phyloP scores from a whole-genome alignment of 2,113 vertebrate genomes.

The Dissostichus mawsoni region DNA sequence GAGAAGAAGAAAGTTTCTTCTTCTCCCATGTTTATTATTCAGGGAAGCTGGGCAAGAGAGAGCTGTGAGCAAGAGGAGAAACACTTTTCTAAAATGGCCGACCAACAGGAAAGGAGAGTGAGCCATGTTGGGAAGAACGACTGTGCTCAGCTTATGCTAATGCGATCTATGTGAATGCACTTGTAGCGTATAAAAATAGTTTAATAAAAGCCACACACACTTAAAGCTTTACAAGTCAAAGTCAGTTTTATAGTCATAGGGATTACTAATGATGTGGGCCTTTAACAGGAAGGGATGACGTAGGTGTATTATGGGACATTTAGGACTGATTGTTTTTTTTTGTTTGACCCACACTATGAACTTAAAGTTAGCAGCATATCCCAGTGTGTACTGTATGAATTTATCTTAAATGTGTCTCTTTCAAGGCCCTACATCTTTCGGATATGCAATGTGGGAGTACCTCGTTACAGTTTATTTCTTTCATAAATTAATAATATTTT shows the following conservation, averaged over 20 bases:
- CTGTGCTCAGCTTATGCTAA: not conserved
- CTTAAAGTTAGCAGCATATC: not conserved
- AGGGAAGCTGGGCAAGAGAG: slow-evolving; percentile 21
- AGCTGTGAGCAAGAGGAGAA: slow-evolving; percentile 39
- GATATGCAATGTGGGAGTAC: not conserved
- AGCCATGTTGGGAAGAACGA: slow-evolving; percentile 63
- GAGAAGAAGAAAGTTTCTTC: slow-evolving; percentile 31
- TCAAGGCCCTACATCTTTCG: not conserved
- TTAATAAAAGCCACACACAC: no score
- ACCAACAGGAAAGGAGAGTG: slow-evolving; percentile 43
- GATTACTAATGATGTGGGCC: not conserved
- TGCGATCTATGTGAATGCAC: no score
- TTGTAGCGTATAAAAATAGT: no score
- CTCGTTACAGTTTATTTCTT: not conserved
- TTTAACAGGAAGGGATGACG: not conserved
- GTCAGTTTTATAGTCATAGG: not conserved
- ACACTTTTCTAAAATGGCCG: slow-evolving; percentile 72
- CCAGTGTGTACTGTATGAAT: not conserved
- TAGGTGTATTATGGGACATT: not conserved
- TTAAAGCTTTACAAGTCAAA: not conserved
- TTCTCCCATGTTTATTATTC: slow-evolving; percentile 36
- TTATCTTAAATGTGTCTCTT: not conserved
- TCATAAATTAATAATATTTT: not conserved
- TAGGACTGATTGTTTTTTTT: not conserved
- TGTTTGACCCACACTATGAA: not conserved